Conservation (phyloP, 2,113 vertebrate species). For the Tetrax tetrax region DNA sequence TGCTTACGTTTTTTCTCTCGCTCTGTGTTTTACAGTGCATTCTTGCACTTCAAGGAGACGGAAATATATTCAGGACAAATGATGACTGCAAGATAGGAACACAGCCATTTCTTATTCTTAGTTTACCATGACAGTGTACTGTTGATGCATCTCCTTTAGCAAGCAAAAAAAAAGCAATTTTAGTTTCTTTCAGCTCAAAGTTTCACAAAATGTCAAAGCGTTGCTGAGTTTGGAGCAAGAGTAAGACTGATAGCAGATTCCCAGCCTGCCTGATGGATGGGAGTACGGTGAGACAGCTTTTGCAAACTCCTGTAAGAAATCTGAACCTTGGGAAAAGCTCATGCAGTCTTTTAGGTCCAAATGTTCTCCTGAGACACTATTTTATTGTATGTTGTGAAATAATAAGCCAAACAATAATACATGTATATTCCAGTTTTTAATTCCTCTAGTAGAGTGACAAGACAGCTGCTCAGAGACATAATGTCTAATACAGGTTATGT, state of each 20-base stretch:
- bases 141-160: background rate
- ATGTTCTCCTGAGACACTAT: background rate
- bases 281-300: background rate
- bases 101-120: background rate
- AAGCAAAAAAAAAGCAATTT: constrained; percentile 9
- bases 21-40: background rate
- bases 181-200: background rate
- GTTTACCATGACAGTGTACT: background rate
- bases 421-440: background rate
- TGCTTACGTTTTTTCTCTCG: background rate
- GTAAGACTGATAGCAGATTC: background rate
- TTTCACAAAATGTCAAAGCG: background rate
- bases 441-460: background rate
- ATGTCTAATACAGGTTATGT: background rate
- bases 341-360: background rate
- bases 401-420: background rate
- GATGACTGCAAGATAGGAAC: background rate
- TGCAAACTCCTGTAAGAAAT: background rate
- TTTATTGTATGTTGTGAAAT: background rate
- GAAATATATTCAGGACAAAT: background rate
- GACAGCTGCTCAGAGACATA: background rate
- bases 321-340: background rate
- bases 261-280: background rate
- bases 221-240: background rate
- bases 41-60: background rate